Base-by-base conservation (phyloP, 2,888 invertebrate genomes). In the Druceiella hillmani region DNA sequence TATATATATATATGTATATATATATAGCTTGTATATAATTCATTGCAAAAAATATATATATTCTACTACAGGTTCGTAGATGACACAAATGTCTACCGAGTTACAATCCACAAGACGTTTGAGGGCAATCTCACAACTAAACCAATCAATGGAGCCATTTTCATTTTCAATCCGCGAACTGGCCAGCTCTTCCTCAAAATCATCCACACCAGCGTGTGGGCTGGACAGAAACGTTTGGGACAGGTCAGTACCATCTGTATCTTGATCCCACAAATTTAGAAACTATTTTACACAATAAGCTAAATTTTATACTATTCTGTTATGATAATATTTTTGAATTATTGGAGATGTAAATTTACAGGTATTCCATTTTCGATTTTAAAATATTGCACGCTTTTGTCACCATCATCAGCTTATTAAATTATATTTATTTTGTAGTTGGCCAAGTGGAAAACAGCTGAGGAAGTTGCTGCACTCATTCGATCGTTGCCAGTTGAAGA, bases 391-490 rank as follows among this genome's bases (percentile, higher is more conserved):
- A n/a, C n/a, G n/a, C n/a, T n/a, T n/a, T n/a, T n/a, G n/a, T n/a
- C n/a, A n/a, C n/a, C n/a, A n/a, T n/a, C n/a, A n/a, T n/a, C n/a
- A n/a, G n/a, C n/a, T n/a, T n/a, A n/a, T n/a, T n/a, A n/a, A n/a
- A n/a, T n/a, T n/a, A n/a, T n/a, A n/a, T n/a, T n/a, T n/a, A 3
- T n/a, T 20, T 46, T 53, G 32, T 58, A 87, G 78, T 75, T 99
- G 65, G 99, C 99, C 6, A 99, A 99, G 68, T 99, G 99, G 99
- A 99, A 99, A 69, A 99, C 99, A 1, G 99, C 99, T 33, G 99
- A 99, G 74, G 99, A 99, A 85, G 99, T 99, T 10, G 99, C 99
- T 1, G 99, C 99, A 17, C 70, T 99, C 54, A 99, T 99, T 79
- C 83, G 99, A 27, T 99, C 99, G 0, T 69, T 99, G 47, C 99